phyloP scores from a whole-genome alignment of 1,140 invertebrate genomes.

The Euschistus heros region DNA sequence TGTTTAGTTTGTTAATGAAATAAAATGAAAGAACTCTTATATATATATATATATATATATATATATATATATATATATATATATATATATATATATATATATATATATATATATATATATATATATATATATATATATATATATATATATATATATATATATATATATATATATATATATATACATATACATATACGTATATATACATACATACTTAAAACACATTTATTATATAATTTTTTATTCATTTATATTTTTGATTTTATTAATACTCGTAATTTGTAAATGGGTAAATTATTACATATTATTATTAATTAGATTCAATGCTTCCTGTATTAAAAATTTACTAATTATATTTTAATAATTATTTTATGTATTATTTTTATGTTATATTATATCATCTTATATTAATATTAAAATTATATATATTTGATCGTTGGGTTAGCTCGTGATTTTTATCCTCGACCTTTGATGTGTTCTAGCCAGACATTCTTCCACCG shows the following conservation, averaged over 20 bases:
- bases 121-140: slow-evolving; percentile 1
- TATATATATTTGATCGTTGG: too few species aligned
- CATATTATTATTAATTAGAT: background rate
- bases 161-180: slow-evolving; percentile 1
- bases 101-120: slow-evolving; percentile 1
- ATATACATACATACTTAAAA: background rate
- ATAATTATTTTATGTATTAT: background rate
- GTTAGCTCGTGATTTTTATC: too few species aligned
- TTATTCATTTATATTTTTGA: background rate
- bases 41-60: background rate
- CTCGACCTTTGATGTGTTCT: too few species aligned
- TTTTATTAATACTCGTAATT: background rate
- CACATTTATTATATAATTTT: background rate
- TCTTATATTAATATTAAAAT: background rate
- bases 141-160: slow-evolving; percentile 1
- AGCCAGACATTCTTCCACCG: too few species aligned
- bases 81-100: slow-evolving; percentile 1
- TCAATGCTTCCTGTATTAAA: background rate
- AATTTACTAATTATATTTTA: background rate
- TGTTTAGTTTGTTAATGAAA: too few species aligned
- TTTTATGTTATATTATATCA: background rate
- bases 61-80: background rate
- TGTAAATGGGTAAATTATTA: background rate
- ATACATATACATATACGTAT: background rate
- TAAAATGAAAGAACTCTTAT: too few species aligned